phyloP scores from a whole-genome alignment of 2,797 vertebrate species.

The Pyrocephalus nanus region DNA sequence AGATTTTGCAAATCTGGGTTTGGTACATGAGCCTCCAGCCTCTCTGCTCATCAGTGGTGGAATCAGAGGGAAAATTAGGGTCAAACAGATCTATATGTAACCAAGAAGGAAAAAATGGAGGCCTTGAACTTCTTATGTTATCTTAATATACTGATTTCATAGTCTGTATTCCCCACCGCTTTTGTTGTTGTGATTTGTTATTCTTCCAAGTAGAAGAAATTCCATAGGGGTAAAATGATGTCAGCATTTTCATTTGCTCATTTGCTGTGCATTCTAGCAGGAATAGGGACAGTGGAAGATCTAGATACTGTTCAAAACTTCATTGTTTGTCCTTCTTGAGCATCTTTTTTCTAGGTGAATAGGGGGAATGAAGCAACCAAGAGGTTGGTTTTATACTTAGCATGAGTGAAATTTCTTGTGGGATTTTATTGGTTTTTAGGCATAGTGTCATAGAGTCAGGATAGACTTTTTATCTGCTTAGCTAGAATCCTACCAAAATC shows the following conservation, averaged over 20 bases:
- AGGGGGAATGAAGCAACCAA: neutral
- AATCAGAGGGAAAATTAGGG: neutral
- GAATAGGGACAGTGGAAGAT: neutral
- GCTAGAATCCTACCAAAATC: neutral
- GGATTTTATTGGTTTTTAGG: neutral
- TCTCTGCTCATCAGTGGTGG: neutral
- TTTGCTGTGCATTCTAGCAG: neutral
- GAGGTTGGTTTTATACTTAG: neutral
- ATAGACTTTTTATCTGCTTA: neutral
- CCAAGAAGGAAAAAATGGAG: neutral
- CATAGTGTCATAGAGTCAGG: neutral
- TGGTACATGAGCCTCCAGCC: neutral
- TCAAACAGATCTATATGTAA: neutral
- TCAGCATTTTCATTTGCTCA: conserved; percentile 31
- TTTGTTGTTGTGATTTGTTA: neutral
- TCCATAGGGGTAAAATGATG: neutral
- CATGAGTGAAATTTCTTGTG: neutral
- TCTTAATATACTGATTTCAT: neutral
- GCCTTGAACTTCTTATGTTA: neutral
- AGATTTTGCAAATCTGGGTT: neutral
- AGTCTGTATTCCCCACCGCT: neutral
- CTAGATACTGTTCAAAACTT: neutral
- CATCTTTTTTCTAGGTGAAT: neutral
- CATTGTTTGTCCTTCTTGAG: neutral
- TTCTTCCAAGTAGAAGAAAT: neutral